Evolutionary conservation across 1,140 invertebrate species (phyloP), one percentile per base, ranked within the genome.

Genomic region (Protaetia brevitarsis): DNA sequence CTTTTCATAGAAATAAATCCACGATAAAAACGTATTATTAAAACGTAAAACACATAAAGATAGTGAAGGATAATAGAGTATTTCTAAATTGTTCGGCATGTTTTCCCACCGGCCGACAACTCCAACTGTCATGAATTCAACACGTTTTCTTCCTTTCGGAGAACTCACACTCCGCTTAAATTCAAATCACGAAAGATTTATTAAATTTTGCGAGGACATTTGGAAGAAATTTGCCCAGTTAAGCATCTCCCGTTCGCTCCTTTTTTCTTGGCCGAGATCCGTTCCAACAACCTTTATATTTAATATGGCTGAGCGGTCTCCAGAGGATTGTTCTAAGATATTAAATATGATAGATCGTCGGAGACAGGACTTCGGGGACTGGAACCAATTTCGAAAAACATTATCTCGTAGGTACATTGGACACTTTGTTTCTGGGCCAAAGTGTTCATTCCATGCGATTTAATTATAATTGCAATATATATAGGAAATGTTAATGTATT

Each of bases 271-370:
- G 41, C 11, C 26, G 29, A 29, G 57, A 29, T 59, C 29, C 29
- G 6, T 31, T 59, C 57, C 57, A 59, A n/a, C n/a, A n/a, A 59
- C 57, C 57, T 29, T 59, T 59, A 59, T 59, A 31, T 31, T 59
- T 59, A 59, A 59, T 59, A 31, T 59, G 29, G 57, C 11, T 29
- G 57, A 59, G 30, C 27, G 57, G 11, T 31, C 57, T 31, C 19
- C 27, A 10, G 57, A 59, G 57, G 16, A 59, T 59, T 59, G 29
- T 31, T 59, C 41, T 27, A 11, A 59, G 57, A 59, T 59, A 59
- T 59, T 59, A 59, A 59, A 59, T 59, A 59, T 59, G 57, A 59
- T 59, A 23, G 57, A 59, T 59, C 57, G 57, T 23, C 57, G 8
- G 29, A 31, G 29, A 59, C 29, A 59, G 11, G 5, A 27, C 27